Conservation (phyloP, 2,888 invertebrate species). For the Ochropleura leucogaster region DNA sequence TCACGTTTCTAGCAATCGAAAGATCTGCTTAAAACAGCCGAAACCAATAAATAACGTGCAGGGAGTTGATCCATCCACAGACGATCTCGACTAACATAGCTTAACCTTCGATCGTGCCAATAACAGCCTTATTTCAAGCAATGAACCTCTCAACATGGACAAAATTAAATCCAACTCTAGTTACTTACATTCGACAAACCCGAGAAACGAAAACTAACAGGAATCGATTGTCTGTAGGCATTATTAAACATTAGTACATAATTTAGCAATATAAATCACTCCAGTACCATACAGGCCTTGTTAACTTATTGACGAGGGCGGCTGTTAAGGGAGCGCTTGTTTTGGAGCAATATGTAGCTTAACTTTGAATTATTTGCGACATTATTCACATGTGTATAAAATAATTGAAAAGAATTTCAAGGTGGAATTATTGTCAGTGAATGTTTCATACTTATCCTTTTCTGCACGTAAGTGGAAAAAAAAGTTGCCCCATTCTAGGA, state of each 20-base stretch:
- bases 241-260: slow-evolving; percentile 30
- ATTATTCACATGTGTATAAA: background rate
- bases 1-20: too few relatives aligned
- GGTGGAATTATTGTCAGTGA: background rate
- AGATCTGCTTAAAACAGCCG: too few relatives aligned
- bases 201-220: background rate
- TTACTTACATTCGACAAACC: background rate
- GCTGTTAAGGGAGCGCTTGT: slow-evolving; percentile 16
- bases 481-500: too few relatives aligned
- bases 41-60: too few relatives aligned
- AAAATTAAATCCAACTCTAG: background rate
- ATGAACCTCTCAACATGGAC: background rate
- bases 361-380: slow-evolving; percentile 12
- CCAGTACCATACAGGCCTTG: slow-evolving; percentile 18
- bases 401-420: slow-evolving; percentile 1
- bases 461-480: background rate
- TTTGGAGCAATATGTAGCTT: slow-evolving; percentile 2
- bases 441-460: background rate
- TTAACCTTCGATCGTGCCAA: background rate
- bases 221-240: slow-evolving; percentile 9
- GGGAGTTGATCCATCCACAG: background rate
- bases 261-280: slow-evolving; percentile 45
- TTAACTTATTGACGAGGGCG: slow-evolving; percentile 46
- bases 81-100: background rate
- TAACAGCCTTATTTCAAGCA: too few relatives aligned